A percentile compares a stretch with the other conserved stretches of the same genome.
These are phyloP conservation scores for Cricetomys ansorgei DNA, from an alignment of 2,113 vertebrate genomes.

Conservation along the genomic window DNA sequence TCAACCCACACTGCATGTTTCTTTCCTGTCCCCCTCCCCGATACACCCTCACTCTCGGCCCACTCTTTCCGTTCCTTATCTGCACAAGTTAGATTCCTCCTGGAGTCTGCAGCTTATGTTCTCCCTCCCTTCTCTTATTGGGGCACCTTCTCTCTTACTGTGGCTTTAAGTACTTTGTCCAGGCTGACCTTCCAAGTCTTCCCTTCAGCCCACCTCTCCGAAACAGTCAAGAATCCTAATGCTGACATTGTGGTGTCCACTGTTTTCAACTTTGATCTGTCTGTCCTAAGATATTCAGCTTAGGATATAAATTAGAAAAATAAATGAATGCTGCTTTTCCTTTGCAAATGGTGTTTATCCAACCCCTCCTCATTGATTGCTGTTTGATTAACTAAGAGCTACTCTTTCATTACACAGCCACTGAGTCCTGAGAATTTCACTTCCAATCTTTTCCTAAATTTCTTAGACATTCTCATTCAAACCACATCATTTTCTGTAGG, in stretches of 20 bases:
- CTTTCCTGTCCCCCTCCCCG: neutral
- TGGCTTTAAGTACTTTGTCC: neutral
- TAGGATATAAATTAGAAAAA: no score
- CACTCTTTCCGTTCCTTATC: neutral
- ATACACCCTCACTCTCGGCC: neutral
- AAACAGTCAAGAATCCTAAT: neutral
- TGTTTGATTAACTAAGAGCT: no score
- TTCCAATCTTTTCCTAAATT: neutral
- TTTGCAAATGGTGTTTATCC: neutral
- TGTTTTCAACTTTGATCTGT: no score
- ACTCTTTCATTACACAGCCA: neutral
- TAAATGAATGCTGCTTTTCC: neutral
- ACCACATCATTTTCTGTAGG: neutral
- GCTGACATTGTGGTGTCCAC: neutral
- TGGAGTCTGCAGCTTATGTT: rapidly evolving
- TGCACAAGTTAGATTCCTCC: neutral
- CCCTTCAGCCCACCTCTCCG: neutral
- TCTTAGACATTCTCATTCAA: neutral
- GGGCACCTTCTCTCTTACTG: neutral
- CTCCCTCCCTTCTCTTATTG: neutral
- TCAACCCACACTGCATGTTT: neutral
- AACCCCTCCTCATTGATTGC: no score
- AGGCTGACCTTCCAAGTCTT: neutral
- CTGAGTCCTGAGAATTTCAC: neutral
- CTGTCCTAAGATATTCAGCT: no score